phyloP scores from a whole-genome alignment of 2,113 vertebrate species.

The Colius striatus region DNA sequence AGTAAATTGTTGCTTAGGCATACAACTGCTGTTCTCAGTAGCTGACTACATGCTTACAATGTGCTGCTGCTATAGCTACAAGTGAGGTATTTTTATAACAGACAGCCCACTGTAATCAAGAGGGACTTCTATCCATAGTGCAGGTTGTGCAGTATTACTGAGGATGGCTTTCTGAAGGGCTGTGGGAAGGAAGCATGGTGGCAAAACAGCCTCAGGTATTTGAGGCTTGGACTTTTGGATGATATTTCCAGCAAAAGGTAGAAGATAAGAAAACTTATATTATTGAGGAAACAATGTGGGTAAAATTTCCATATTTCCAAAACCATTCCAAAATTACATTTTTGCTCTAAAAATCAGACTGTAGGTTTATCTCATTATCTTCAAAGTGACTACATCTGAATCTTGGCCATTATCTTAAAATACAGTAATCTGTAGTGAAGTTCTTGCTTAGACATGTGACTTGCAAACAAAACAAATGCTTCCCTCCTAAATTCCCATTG shows the following conservation, averaged over 20 bases:
- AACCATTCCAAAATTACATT: not conserved
- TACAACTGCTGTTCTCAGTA: not conserved
- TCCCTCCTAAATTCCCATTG: not conserved
- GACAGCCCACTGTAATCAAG: not conserved
- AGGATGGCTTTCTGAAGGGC: not conserved
- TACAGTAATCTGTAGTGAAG: not conserved
- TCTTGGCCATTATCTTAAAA: not conserved
- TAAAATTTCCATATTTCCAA: not conserved
- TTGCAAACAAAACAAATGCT: not conserved
- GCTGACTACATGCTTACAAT: not conserved
- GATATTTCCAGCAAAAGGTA: not conserved
- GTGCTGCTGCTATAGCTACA: not conserved
- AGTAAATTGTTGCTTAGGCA: not conserved
- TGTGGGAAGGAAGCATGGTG: not conserved
- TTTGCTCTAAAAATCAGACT: not conserved
- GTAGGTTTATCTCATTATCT: not conserved
- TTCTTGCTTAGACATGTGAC: not conserved
- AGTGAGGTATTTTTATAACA: not conserved
- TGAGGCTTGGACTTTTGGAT: not conserved
- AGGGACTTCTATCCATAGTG: not conserved
- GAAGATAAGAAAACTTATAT: not conserved
- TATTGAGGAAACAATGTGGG: not conserved
- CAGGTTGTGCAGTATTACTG: rapidly evolving
- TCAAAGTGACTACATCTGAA: not conserved
- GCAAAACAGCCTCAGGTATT: not conserved